Evolutionary conservation across 2,888 invertebrate genomes (phyloP).

Genomic region (Nowickia ferox): DNA sequence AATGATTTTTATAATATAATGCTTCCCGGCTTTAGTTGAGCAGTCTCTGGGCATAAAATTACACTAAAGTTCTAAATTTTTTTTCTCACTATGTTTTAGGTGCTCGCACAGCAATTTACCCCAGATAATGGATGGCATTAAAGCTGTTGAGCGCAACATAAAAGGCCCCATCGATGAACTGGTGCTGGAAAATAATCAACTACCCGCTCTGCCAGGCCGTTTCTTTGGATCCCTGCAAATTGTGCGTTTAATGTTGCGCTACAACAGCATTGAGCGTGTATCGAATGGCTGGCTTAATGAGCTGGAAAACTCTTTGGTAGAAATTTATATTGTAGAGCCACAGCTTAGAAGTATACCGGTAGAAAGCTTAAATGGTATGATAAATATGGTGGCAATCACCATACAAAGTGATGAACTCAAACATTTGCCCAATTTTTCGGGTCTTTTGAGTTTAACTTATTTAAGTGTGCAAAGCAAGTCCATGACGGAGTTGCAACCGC

Average conservation of each 20-base stretch:
- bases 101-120: conserved; percentile 95
- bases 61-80: background rate
- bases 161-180: conserved; percentile 91
- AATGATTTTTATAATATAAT: too few relatives aligned
- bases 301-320: conserved; percentile 90
- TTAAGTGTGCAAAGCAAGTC: conserved; percentile 89
- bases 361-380: conserved; percentile 89
- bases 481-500: conserved; percentile 87
- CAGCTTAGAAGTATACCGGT: conserved; percentile 90
- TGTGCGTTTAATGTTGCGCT: conserved; percentile 90
- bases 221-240: conserved; percentile 90
- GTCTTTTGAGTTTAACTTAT: conserved; percentile 89
- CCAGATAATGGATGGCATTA: conserved; percentile 89
- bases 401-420: conserved; percentile 91
- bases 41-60: too few relatives aligned
- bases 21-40: background rate
- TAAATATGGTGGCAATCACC: conserved; percentile 91
- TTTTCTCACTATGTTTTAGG: conserved; percentile 84
- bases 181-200: conserved; percentile 93
- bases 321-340: conserved; percentile 93
- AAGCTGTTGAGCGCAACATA: conserved; percentile 86
- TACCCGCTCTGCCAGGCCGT: conserved; percentile 92
- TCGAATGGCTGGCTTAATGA: conserved; percentile 92
- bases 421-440: conserved; percentile 89
- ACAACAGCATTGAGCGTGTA: conserved; percentile 91